phyloP scores from a whole-genome alignment of 2,888 invertebrate species.

The Gymnosoma rotundatum region DNA sequence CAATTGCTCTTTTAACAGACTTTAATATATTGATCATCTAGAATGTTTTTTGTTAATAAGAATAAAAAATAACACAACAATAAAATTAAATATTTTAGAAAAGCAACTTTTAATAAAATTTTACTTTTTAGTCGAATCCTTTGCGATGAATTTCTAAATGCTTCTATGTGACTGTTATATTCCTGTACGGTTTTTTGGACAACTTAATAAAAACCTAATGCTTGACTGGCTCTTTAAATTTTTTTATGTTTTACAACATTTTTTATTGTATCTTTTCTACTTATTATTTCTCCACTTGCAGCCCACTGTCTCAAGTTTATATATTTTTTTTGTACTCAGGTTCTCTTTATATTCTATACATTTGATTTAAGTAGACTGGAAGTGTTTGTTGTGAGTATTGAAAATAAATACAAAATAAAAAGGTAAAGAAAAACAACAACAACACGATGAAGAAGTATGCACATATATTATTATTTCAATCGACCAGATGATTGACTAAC shows the following conservation, averaged over 20 bases:
- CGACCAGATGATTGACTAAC: conserved; percentile 58
- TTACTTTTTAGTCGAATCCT: too few species aligned
- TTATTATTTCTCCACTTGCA: not conserved
- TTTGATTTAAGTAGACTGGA: conserved; percentile 46
- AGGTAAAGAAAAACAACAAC: conserved; percentile 22
- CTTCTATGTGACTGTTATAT: too few species aligned
- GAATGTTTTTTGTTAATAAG: too few species aligned
- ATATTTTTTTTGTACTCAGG: conserved; percentile 41
- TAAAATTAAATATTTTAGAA: too few species aligned
- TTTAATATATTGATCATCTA: too few species aligned
- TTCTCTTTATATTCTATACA: conserved; percentile 48
- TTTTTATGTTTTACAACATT: not conserved
- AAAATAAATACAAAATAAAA: conserved; percentile 25
- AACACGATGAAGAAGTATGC: conserved; percentile 38
- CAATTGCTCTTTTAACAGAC: too few species aligned
- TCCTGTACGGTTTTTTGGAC: too few species aligned
- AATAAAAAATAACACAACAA: too few species aligned
- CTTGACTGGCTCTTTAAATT: not conserved
- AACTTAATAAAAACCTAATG: too few species aligned
- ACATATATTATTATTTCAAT: conserved; percentile 51
- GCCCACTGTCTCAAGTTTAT: conserved; percentile 43
- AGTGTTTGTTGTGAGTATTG: conserved; percentile 40
- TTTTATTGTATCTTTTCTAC: not conserved
- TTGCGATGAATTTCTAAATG: too few species aligned
- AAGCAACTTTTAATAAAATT: too few species aligned